phyloP scores from a whole-genome alignment of 2,888 invertebrate genomes.

The Osedax frankpressi region DNA sequence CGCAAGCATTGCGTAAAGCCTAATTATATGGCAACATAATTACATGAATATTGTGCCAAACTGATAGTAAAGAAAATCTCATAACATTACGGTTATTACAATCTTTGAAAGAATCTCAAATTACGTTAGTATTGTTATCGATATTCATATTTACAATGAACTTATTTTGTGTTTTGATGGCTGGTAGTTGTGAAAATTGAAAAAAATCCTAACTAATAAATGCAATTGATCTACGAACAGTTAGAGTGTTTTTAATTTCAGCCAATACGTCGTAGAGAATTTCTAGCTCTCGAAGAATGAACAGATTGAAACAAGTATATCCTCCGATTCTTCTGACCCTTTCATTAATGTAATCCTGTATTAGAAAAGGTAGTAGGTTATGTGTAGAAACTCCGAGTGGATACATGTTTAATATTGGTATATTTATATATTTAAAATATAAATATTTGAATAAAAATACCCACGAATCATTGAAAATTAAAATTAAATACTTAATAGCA shows the following conservation, averaged over 20 bases:
- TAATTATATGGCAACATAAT: conserved; percentile 23
- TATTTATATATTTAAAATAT: background rate
- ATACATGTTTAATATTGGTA: too few species aligned
- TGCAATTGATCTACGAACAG: conserved; percentile 28
- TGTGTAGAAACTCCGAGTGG: background rate
- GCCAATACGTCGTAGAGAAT: conserved; percentile 38
- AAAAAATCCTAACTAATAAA: background rate
- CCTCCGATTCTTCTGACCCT: conserved; percentile 42
- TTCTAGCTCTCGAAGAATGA: conserved; percentile 42
- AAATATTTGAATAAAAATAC: background rate
- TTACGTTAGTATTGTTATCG: too few species aligned
- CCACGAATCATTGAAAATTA: too few species aligned
- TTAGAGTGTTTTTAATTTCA: conserved; percentile 38
- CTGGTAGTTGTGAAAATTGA: background rate
- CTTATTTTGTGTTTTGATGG: too few species aligned
- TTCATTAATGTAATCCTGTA: conserved; percentile 40
- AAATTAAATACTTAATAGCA: too few species aligned
- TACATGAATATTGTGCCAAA: background rate
- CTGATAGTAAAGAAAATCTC: too few species aligned
- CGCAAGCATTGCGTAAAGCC: conserved; percentile 39
- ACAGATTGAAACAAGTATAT: conserved; percentile 38
- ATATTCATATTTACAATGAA: too few species aligned
- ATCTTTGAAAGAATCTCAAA: too few species aligned
- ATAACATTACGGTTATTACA: too few species aligned
- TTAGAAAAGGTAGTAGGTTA: background rate